phyloP scores from a whole-genome alignment of 2,888 invertebrate species.

The Leistus spinibarbis region DNA sequence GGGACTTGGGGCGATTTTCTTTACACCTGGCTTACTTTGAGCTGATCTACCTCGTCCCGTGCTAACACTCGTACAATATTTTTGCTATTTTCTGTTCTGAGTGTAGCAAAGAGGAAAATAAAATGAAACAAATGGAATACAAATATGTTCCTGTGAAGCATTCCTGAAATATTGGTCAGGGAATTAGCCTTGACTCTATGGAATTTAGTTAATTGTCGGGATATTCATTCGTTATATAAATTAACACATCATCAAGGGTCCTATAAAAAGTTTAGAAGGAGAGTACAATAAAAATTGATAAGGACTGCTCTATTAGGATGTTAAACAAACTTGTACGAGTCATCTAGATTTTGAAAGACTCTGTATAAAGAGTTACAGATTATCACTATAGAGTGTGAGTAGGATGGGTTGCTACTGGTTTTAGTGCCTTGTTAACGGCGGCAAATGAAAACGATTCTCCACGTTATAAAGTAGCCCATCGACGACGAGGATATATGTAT shows the following conservation, averaged over 20 bases:
- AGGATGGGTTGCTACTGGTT: neutral
- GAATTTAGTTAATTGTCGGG: no score
- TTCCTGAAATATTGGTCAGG: no score
- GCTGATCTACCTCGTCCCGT: neutral
- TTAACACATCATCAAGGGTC: no score
- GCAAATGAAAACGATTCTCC: slow-evolving; percentile 3
- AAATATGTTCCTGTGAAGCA: no score
- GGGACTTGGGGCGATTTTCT: neutral
- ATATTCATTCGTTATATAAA: no score
- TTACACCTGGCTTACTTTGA: neutral
- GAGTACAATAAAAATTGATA: no score
- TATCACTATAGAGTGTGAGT: neutral
- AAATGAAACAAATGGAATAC: neutral
- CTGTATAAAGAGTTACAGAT: neutral
- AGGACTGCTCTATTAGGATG: no score
- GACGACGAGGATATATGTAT: neutral
- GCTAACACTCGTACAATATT: neutral
- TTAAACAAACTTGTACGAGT: no score
- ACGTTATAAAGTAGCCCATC: neutral
- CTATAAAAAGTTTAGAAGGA: no score
- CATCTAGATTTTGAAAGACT: no score
- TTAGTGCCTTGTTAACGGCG: neutral
- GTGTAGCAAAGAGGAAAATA: neutral
- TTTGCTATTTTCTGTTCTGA: neutral
- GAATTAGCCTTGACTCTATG: no score